phyloP scores from a whole-genome alignment of 2,888 invertebrate genomes.

The Tipula unca region DNA sequence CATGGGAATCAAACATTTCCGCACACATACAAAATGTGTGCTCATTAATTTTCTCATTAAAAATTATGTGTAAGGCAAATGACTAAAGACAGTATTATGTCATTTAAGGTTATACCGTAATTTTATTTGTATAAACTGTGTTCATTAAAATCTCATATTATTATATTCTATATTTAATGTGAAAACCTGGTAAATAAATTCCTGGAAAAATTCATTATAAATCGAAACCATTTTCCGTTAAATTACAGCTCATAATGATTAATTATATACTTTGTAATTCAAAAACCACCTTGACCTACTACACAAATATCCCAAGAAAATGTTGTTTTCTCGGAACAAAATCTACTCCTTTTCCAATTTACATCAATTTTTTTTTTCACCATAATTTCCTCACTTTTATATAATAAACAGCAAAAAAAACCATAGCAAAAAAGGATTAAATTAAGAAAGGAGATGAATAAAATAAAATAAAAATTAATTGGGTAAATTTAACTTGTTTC shows the following conservation, averaged over 20 bases:
- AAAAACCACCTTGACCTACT: constrained; percentile 14
- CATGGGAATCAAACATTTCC: too few relatives aligned
- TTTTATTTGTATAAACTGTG: background rate
- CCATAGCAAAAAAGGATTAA: background rate
- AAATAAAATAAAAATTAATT: background rate
- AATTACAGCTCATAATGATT: background rate
- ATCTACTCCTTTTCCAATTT: background rate
- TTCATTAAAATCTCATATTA: too few relatives aligned
- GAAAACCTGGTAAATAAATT: background rate
- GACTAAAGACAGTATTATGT: background rate
- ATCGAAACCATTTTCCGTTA: background rate
- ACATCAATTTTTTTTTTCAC: background rate
- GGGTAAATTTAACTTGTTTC: background rate
- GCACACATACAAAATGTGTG: too few relatives aligned
- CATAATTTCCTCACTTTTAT: background rate
- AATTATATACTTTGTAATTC: background rate
- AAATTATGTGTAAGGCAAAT: background rate
- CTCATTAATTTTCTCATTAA: background rate
- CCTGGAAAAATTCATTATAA: background rate
- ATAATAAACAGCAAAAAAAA: background rate
- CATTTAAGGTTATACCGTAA: background rate
- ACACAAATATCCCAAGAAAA: background rate
- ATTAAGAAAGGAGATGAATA: background rate
- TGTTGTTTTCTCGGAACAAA: background rate
- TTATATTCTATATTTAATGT: background rate